Evolutionary conservation across 1,140 invertebrate genomes (phyloP), one percentile per base, ranked within the genome.

Genomic region (Dinothrombium tinctorium): DNA sequence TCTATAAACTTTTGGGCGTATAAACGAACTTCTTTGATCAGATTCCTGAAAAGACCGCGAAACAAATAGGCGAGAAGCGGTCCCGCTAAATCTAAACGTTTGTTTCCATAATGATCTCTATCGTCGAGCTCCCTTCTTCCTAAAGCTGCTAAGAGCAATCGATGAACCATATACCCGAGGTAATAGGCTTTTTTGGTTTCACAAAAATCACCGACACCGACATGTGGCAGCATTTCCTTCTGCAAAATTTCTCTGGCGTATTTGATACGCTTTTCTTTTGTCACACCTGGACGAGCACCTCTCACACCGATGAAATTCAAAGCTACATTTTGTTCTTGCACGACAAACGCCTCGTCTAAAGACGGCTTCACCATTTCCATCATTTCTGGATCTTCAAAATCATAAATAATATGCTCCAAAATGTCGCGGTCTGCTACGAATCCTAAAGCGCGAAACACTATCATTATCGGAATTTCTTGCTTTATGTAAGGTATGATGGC

Each of bases 331-430:
- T 98, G 90, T 59, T 98, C 90, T 64, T 95, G 89, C 53, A 98
- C 90, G 0, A 98, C 92, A 63, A 98, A 96, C 33, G 92, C 92
- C 66, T 98, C 92, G 63, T 98, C 92, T 33, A 98, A 61, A 1
- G 87, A 95, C 4, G 92, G 92, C 60, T 98, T 98, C 0, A 72
- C 87, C 87, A 98, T 95, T 69, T 98, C 92, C 87, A 96, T 96
- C 87, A 98, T 95, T 67, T 98, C 90, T 20, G 83, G 87, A 63
- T 98, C 90, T 59, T 95, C 82, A 64, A 95, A 95, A 53, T 96
- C 90, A 59, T 96, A 96, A 51, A 96, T 95, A 41, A 96, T 95
- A 53, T 96, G 90, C 56, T 96, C 92, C 6, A 98, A 62, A 53
- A 98, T 98, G 62, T 98, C 92, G 53, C 92, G 68, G 61, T 98